phyloP scores from a whole-genome alignment of 2,113 vertebrate species.

The Merops nubicus region DNA sequence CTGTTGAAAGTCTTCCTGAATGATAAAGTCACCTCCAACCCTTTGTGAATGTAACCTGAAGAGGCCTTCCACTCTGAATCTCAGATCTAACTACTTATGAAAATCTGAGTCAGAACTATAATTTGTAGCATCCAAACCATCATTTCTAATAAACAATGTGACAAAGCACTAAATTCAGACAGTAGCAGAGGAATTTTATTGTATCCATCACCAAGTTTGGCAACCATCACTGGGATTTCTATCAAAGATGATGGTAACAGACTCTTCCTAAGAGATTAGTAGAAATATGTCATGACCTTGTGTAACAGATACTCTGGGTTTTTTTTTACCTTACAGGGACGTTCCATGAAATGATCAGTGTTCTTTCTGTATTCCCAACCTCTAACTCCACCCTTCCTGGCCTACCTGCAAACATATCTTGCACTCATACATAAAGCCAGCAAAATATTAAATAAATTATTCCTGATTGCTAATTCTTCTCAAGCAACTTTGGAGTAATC shows the following conservation, averaged over 20 bases:
- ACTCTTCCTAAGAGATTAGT: background rate
- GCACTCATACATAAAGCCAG: background rate
- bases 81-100: background rate
- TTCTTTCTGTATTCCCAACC: background rate
- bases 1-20: background rate
- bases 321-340: background rate
- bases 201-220: background rate
- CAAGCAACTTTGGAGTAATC: background rate
- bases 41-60: background rate
- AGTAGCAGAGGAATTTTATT: background rate
- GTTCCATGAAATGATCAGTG: background rate
- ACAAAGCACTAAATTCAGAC: background rate
- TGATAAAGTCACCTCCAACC: accelerated
- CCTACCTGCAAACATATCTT: background rate
- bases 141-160: background rate
- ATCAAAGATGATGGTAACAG: background rate
- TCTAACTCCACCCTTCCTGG: background rate
- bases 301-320: background rate
- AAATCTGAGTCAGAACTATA: background rate
- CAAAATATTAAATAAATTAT: background rate
- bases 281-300: background rate
- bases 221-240: background rate
- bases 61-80: background rate
- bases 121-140: background rate
- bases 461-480: background rate